phyloP scores from a whole-genome alignment of 2,797 vertebrate species.

The Fratercula arctica region DNA sequence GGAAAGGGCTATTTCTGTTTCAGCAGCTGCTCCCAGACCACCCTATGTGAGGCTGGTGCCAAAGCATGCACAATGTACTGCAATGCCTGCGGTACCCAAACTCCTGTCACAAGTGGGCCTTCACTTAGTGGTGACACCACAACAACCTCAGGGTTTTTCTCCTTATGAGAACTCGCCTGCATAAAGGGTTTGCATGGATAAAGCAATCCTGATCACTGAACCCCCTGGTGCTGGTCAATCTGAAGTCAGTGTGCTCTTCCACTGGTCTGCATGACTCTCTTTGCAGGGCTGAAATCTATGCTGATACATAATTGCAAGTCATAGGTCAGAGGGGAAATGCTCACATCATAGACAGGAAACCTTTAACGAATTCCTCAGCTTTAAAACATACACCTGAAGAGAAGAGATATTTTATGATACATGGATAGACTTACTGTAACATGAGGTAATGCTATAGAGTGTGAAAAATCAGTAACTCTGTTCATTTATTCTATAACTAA shows the following conservation, averaged over 20 bases:
- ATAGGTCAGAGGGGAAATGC: too few species aligned
- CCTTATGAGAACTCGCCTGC: neutral
- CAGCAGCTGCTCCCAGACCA: neutral
- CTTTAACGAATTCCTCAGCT: neutral
- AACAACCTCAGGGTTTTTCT: neutral
- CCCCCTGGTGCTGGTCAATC: neutral
- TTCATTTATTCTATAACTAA: neutral
- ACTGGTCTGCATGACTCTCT: neutral
- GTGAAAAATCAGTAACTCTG: neutral
- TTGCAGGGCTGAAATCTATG: neutral
- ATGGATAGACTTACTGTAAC: neutral
- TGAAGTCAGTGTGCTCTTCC: neutral
- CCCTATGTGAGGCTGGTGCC: neutral
- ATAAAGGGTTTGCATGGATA: neutral
- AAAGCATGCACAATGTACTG: neutral
- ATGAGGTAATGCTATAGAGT: neutral
- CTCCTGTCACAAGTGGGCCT: neutral
- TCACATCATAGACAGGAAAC: neutral
- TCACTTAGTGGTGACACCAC: neutral
- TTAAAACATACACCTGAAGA: neutral
- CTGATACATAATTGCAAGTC: neutral
- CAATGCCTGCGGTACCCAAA: neutral
- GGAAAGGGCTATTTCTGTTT: neutral
- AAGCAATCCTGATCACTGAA: neutral
- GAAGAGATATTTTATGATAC: neutral